Base-by-base conservation (phyloP, 2,113 vertebrate genomes). In the Hemichromis elongatus region DNA sequence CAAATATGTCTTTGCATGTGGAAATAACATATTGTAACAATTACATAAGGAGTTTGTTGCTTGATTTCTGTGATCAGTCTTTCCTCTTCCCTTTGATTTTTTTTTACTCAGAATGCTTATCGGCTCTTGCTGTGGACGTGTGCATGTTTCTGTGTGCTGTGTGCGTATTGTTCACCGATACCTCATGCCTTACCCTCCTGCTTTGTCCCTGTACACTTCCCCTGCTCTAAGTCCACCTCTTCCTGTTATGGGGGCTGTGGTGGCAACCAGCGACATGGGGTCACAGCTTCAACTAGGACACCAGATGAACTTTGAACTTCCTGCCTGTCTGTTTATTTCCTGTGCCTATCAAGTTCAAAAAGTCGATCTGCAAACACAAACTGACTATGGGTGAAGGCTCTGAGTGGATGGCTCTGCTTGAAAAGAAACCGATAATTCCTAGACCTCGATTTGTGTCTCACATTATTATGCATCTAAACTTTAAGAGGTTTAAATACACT, bases 201-300 rank as follows among this genome's bases (percentile, higher is more conserved):
- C 77, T 66, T 56, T 1, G 10, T 84, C 80, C 81, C 52, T 75
- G 73, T 90, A 80, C 80, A 54, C 82, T 91, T 91, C 93, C 92
- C 87, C 88, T 63, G 52, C 78, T 59, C 50, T 84, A 70, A 68
- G 82, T 52, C 80, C 90, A 79, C 19, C 88, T 75, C 86, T 92
- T 95, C 94, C 93, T 95, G 94, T 94, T 95, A 81, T 94, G 88
- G 75, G 79, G 86, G 66, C 13, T 94, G 70, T 94, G 86, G 66
- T 79, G 86, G 73, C 11, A 28, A 81, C 37, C 73, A n/a, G 83
- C 11, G 1, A 11, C 16, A 61, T 47, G 5, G 5, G 82, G 79
- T 88, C 86, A 78, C 14, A 5, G 21, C 40, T 40, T 82, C 21
- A 82, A 84, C 56, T 77, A 55, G 53, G 84, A 73, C 77, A 56